Evolutionary conservation across 2,113 vertebrate species (phyloP), one percentile per base, ranked within the genome.

Genomic region (Ictidomys tridecemlineatus): DNA sequence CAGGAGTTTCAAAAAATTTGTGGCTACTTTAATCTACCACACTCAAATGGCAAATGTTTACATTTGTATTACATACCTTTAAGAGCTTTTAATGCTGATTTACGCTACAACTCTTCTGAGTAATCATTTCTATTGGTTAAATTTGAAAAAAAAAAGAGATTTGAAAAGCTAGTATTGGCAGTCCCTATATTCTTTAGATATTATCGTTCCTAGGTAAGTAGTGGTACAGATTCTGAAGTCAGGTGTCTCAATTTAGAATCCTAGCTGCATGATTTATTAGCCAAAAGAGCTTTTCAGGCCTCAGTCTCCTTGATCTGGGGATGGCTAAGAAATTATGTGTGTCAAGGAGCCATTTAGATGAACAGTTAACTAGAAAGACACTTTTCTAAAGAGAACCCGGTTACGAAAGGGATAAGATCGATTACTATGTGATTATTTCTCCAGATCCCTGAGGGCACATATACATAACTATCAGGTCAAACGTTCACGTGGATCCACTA

Each of bases 31-130:
- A 92, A 83, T 83, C 32, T 13, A 77, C 34, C 18, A 93, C 5
- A 70, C 39, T 89, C 85, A 93, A 56, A 74, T 73, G 69, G 4
- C 17, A 63, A 45, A 85, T 28, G 4, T 37, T 74, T 56, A 48
- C 14, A 73, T 80, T 72, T 84, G 30, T 77, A 87, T 34, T 58
- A 8, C 45, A 53, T 4, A 39, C 76, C 37, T 87, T 89, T 83
- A 37, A 83, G 89, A 89, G 37, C 20, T 42, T 96, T 92, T 37
- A 78, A 53, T 77, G 65, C 30, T 78, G 73, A 87, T 32, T 78
- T 83, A 94, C 45, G n/a, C 63, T 77, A 26, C 30, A 89, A 72
- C 30, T 73, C 65, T 56, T 72, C 70, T 92, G 42, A 83, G 67
- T 83, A 92, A 56, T 88, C 84, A 56, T 67, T 89, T 87, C 39